These are phyloP conservation scores for Diarsia dahlii DNA, from an alignment of 2,888 invertebrate genomes.

Conservation along the genomic window DNA sequence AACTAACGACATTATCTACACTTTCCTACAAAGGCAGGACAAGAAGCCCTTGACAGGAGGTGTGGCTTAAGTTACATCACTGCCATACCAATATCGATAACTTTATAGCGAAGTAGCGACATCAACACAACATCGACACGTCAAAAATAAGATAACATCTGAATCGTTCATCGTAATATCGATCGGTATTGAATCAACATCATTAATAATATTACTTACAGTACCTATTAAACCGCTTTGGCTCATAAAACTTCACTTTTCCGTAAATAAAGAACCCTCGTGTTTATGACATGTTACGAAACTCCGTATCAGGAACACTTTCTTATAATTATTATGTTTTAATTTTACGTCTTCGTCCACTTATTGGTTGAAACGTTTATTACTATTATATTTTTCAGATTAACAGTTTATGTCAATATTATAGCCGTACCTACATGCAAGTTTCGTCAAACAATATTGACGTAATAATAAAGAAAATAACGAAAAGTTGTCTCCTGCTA, in stretches of 20 bases:
- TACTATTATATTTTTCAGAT: constrained; percentile 20
- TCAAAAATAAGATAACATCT: constrained; percentile 1
- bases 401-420: constrained; percentile 17
- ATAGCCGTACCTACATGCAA: constrained; percentile 18
- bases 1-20: background rate
- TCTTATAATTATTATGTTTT: constrained; percentile 32
- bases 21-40: background rate
- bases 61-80: background rate
- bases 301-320: constrained; percentile 25
- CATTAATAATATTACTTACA: background rate
- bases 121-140: background rate
- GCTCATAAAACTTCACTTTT: constrained; percentile 38
- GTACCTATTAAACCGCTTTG: background rate
- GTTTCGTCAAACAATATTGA: background rate
- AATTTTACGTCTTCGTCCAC: constrained; percentile 7
- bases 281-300: constrained; percentile 27
- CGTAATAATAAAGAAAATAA: background rate
- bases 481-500: background rate
- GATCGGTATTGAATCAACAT: background rate
- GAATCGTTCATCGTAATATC: background rate
- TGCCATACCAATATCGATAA: background rate
- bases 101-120: background rate
- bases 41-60: background rate
- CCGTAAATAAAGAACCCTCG: constrained; percentile 25
- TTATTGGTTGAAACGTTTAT: constrained; percentile 12